These are phyloP conservation scores for Montipora cactus DNA, from an alignment of 64 coral and sea anemone genomes.

Conservation along the genomic window DNA sequence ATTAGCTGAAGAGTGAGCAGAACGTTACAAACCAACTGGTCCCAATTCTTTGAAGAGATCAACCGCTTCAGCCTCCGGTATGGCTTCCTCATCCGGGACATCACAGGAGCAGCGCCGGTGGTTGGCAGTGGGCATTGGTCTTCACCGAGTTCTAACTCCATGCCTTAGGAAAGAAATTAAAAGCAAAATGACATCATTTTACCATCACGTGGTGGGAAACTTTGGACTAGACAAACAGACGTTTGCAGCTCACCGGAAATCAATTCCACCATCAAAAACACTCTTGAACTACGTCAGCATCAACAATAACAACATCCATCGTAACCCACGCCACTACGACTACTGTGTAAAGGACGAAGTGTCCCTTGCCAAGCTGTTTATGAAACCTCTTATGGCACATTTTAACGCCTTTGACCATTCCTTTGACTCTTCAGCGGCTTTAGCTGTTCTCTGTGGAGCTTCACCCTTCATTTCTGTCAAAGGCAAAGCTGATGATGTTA, in stretches of 20 bases:
- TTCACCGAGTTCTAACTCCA: background rate
- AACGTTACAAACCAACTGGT: too few relatives aligned
- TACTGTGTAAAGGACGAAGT: slow-evolving; percentile 5
- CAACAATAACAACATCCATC: background rate
- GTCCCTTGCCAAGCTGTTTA: background rate
- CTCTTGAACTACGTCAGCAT: background rate
- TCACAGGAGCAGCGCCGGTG: background rate
- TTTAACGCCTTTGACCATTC: background rate
- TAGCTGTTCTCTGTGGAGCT: background rate
- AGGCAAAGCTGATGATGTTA: background rate
- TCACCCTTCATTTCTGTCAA: background rate
- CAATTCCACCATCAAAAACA: background rate
- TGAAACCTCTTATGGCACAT: background rate
- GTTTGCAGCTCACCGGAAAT: background rate
- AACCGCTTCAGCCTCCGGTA: background rate
- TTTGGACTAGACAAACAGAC: background rate
- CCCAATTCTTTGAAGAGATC: too few relatives aligned
- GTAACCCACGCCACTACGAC: background rate
- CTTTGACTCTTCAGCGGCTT: background rate
- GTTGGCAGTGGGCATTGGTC: background rate
- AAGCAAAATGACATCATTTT: background rate
- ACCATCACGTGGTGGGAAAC: background rate
- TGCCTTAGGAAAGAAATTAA: background rate
- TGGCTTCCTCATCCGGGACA: background rate
- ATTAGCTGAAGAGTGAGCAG: too few relatives aligned